Base-by-base conservation (phyloP, 2,113 vertebrate genomes). In the Pica pica region DNA sequence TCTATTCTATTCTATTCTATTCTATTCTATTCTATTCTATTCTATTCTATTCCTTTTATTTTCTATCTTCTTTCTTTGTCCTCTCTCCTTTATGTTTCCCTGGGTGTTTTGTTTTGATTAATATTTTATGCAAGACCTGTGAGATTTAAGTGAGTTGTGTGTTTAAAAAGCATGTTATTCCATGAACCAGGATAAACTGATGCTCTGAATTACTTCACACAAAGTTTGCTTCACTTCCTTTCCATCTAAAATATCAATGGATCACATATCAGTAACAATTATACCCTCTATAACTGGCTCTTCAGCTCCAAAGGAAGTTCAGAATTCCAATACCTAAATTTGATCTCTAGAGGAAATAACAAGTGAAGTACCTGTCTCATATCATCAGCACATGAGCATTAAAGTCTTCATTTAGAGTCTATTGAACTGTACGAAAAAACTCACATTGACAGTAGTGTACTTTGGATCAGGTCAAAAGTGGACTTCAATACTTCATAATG, bases 311-410 rank as follows among this genome's bases (percentile, higher is more conserved):
- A 90, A 95, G 95, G 95, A 95, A 95, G 95, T 93, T 85, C 65
- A 97, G 44, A 92, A 97, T 96, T 96, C 94, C 94, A 88, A 12
- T 93, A 96, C 53, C 76, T 91, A 67, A 96, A 96, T 87, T 91
- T 87, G 88, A 97, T 97, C 95, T 94, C 84, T 69, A 87, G 79
- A 95, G 94, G 96, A 97, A 97, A 94, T 97, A 93, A 89, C 89
- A 95, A 95, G 81, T 89, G 91, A 93, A 94, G 83, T 76, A 91
- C 65, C 82, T 91, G 82, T 94, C 93, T 90, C 63, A 83, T 81
- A 91, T 95, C 96, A 86, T 96, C 96, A 97, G 83, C 53, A 94
- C 55, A 78, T 67, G 69, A 97, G 47, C 73, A 67, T 90, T 80
- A 80, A 95, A 75, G 28, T 27, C 69, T 83, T 94, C 41, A 76